phyloP scores from a whole-genome alignment of 2,113 vertebrate genomes.

The Aythya baeri region DNA sequence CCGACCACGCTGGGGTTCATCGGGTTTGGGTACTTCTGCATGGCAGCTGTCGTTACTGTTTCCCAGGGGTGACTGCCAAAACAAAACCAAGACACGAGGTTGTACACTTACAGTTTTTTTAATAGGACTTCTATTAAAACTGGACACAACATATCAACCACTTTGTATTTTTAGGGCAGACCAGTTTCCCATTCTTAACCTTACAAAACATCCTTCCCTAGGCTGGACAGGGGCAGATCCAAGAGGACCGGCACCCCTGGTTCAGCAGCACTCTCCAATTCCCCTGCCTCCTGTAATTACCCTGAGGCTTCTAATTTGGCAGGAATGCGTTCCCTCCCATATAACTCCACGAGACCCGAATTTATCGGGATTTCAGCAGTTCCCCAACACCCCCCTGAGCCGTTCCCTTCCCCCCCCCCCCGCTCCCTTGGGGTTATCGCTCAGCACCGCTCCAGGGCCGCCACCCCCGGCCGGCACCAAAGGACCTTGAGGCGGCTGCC shows the following conservation, averaged over 20 bases:
- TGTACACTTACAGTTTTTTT: accelerated
- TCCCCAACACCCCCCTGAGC: accelerated
- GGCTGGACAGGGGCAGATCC: accelerated
- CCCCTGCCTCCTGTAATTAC: background rate
- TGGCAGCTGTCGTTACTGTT: conserved; percentile 93
- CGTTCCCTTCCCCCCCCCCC: background rate
- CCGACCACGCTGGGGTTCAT: conserved; percentile 97
- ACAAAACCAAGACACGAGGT: background rate
- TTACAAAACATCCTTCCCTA: background rate
- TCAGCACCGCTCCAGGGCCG: accelerated
- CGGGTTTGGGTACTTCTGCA: conserved; percentile 98
- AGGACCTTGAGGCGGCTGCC: too few species aligned
- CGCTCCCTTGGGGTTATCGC: accelerated
- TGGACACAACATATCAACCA: accelerated
- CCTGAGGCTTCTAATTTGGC: accelerated
- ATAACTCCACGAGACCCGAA: accelerated
- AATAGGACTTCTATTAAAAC: background rate
- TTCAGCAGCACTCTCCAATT: accelerated
- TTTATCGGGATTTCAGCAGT: background rate
- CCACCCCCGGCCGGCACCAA: too few species aligned
- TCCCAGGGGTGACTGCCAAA: conserved; percentile 93
- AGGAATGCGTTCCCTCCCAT: background rate
- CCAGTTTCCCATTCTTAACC: background rate
- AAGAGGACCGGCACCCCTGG: too few species aligned
- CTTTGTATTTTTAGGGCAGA: background rate